These are phyloP conservation scores for Myrmecophaga tridactyla DNA, from an alignment of 2,113 vertebrate genomes.

Conservation along the genomic window DNA sequence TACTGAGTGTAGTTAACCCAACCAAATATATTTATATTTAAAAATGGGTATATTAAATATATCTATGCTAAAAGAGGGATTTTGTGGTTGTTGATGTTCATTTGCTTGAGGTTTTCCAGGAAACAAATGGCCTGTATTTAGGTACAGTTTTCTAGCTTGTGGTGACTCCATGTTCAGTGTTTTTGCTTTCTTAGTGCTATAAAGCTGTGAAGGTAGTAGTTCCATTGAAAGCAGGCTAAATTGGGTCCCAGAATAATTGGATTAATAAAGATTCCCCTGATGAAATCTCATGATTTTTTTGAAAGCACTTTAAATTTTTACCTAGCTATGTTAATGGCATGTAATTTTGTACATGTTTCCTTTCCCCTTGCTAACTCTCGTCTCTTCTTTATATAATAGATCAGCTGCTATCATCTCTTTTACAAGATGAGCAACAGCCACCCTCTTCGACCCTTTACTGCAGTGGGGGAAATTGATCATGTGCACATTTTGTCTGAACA, in stretches of 20 bases:
- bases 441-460: constrained; percentile 91
- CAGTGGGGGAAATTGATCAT: constrained; percentile 97
- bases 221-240: background rate
- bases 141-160: background rate
- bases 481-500: constrained; percentile 98
- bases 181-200: background rate
- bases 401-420: constrained; percentile 76
- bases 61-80: background rate
- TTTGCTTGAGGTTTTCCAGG: background rate
- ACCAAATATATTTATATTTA: background rate
- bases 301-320: background rate
- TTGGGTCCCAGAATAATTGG: constrained; percentile 20
- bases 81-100: background rate
- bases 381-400: constrained; percentile 70
- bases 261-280: background rate
- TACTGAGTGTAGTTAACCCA: too few relatives aligned
- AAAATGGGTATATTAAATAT: too few relatives aligned
- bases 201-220: background rate
- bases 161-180: background rate
- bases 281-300: constrained; percentile 7
- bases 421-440: constrained; percentile 97
- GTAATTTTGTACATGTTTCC: background rate
- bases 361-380: background rate
- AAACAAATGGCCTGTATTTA: background rate
- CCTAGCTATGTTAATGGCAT: constrained; percentile 10